Conservation (phyloP, 2,797 vertebrate species). For the Lemur catta region DNA sequence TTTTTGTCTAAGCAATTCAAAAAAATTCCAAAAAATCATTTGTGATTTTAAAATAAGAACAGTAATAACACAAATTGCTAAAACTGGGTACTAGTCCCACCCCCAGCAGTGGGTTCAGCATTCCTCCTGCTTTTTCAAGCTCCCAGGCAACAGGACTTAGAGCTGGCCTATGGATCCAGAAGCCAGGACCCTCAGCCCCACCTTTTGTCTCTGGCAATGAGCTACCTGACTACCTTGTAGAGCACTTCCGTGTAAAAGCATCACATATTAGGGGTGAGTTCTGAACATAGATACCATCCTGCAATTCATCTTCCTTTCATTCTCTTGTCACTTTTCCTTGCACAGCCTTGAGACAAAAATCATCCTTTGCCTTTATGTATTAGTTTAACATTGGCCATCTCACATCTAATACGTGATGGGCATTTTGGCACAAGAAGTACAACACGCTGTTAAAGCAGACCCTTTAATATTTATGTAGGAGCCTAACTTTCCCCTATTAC, state of each 20-base stretch:
- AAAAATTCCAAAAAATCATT: not conserved
- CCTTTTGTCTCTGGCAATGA: not conserved
- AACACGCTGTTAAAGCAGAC: not conserved
- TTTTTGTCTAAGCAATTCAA: not conserved
- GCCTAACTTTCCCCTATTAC: not conserved
- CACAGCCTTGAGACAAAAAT: not conserved
- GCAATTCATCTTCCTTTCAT: not conserved
- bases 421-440: not conserved
- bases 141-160: not conserved
- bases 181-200: not conserved
- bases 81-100: too few species aligned
- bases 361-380: not conserved
- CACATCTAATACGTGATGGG: too few species aligned
- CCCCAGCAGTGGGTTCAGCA: not conserved
- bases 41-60: conserved; percentile 16
- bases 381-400: not conserved
- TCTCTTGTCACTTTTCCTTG: not conserved
- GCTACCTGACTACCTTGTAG: conserved; percentile 53
- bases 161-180: not conserved
- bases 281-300: rapidly evolving
- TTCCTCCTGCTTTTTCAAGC: not conserved
- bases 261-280: rapidly evolving
- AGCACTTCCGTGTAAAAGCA: conserved; percentile 24
- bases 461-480: conserved; percentile 36
- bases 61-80: not conserved